Evolutionary conservation across 2,113 vertebrate genomes (phyloP).

Genomic region (Pipra filicauda): DNA sequence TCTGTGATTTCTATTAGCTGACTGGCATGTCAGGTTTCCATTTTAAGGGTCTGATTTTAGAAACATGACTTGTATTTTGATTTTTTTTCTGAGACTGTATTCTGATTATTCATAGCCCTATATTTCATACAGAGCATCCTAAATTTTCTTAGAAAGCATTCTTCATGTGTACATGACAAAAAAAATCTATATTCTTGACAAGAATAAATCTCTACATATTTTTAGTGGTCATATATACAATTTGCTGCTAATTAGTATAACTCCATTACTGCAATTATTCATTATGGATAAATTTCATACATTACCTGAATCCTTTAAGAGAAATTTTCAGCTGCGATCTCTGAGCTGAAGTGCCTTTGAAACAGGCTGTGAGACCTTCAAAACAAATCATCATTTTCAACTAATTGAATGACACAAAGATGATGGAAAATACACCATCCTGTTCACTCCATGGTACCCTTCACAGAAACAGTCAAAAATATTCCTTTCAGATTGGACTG

Average conservation of each 20-base stretch:
- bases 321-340: not conserved
- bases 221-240: not conserved
- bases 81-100: not conserved
- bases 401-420: not conserved
- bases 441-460: not conserved
- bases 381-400: not conserved
- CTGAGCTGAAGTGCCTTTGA: not conserved
- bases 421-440: not conserved
- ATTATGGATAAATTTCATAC: not conserved
- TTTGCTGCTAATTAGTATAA: not conserved
- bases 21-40: not conserved
- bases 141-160: not conserved
- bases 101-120: not conserved
- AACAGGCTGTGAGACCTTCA: not conserved
- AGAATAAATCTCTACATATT: not conserved
- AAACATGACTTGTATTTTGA: not conserved
- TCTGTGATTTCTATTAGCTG: not conserved
- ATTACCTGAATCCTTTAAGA: not conserved
- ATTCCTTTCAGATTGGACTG: not conserved
- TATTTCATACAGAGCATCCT: not conserved
- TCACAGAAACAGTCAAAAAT: not conserved
- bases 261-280: not conserved
- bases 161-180: not conserved
- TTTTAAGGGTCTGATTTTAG: not conserved
- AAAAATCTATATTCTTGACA: not conserved